Base-by-base conservation (phyloP, 2,797 vertebrate species). In the Pseudochaenichthys georgianus region DNA sequence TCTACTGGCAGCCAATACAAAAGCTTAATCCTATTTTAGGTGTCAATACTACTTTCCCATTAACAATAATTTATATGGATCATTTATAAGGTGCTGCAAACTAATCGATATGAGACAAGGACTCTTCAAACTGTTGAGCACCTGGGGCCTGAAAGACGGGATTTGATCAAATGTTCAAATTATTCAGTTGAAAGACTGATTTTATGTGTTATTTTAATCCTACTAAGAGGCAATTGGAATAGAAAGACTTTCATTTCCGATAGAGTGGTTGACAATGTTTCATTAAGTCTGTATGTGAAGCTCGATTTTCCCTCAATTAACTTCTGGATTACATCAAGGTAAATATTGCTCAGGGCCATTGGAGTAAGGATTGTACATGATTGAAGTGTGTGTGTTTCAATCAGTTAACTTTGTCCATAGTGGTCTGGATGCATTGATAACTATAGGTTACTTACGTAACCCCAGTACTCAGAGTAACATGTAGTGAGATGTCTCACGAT, bases 211-310 rank as follows among this genome's bases (percentile, higher is more conserved):
- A 17, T 42, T 70, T 17, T 60, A 60, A 21, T 59, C 15, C n/a
- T 8, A 9, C 42, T 48, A 38, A 55, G 34, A 65, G 5, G 12
- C 52, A 12, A 6, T 3, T 3, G 50, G 45, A 21, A 16, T 7
- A 34, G 19, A 19, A 55, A 47, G 46, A 45, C 38, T 41, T 57
- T 64, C 23, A 50, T 43, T 70, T 45, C 47, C 62, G 17, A 58
- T 12, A 41, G 51, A 67, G 8, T 10, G 4, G 1, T 65, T 59
- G 50, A 9, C 34, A 17, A 63, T 48, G 60, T 31, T 70, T 19
- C 38, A 55, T 51, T 2, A 28, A 4, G 61, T 77, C 46, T 41
- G 23, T 51, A 64, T 75, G 51, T 19, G 73, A 69, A 54, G 64
- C 45, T 41, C 0, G 4, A 65, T 75, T 58, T 53, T 70, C 6